Conservation (phyloP, 2,888 invertebrate species). For the Psylliodes chrysocephalus region DNA sequence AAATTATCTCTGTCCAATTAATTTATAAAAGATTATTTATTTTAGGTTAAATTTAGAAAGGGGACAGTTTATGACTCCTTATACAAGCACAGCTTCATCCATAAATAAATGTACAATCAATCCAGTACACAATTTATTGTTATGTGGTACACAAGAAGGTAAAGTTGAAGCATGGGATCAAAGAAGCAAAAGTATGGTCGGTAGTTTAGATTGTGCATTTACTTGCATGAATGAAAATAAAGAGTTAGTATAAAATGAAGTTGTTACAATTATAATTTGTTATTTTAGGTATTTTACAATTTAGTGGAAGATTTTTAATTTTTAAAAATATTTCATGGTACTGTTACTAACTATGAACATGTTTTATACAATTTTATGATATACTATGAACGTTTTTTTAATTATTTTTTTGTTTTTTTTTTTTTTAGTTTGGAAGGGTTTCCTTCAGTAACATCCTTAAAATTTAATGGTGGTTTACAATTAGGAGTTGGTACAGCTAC, state of each 20-base stretch:
- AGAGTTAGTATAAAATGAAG: conserved; percentile 62
- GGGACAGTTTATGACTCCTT: conserved; percentile 92
- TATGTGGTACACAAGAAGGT: conserved; percentile 90
- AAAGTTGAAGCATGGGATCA: conserved; percentile 98
- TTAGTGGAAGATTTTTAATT: too few relatives aligned
- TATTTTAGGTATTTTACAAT: too few relatives aligned
- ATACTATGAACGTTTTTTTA: too few relatives aligned
- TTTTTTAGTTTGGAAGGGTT: conserved; percentile 71
- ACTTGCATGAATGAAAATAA: conserved; percentile 69
- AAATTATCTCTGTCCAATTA: too few relatives aligned
- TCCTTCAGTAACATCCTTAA: conserved; percentile 82
- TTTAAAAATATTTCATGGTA: too few relatives aligned
- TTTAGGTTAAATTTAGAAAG: conserved; percentile 90
- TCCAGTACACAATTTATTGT: conserved; percentile 86
- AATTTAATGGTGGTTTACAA: conserved; percentile 79
- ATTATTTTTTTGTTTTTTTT: too few relatives aligned
- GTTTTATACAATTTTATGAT: too few relatives aligned
- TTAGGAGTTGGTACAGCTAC: conserved; percentile 93
- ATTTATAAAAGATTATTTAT: too few relatives aligned
- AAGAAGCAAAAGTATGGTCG: conserved; percentile 79
- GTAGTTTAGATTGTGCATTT: conserved; percentile 85
- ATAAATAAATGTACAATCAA: conserved; percentile 89
- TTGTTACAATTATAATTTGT: too few relatives aligned
- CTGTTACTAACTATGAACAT: too few relatives aligned
- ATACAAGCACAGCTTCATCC: conserved; percentile 77